Evolutionary conservation across 2,113 vertebrate species (phyloP), one percentile per base, ranked within the genome.

Genomic region (Scophthalmus maximus): DNA sequence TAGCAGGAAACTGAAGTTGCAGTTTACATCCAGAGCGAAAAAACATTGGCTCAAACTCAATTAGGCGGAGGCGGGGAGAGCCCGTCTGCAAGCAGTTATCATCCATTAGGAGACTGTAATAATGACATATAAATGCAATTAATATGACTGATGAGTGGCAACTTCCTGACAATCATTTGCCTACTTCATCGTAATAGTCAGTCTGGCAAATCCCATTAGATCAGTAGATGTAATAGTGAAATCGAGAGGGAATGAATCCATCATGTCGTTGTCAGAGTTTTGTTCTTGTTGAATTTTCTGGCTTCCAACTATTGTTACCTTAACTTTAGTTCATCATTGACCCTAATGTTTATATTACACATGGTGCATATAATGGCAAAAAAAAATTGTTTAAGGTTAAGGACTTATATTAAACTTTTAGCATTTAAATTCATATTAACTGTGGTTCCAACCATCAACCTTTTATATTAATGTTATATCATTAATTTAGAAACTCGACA

Each of bases 121-220:
- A 89, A 91, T 86, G 90, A 84, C 88, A 86, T 84, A 89, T 82
- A 89, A 90, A 92, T 85, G 85, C 81, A 90, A 91, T 91, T 92
- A 91, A 91, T 87, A 86, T 91, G 88, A 91, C 71, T 77, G 88
- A 92, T 91, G 89, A 88, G 87, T 82, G 69, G 83, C 83, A 88
- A 87, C 87, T 83, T 86, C 67, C 79, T 78, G 83, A 85, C 87
- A 89, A 88, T 89, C 83, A 89, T 89, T 80, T 73, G 67, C 78
- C 88, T 85, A 79, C 87, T 91, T 86, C 82, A 91, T 91, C 90
- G 88, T 87, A 85, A 90, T 87, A 83, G 83, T 73, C 77, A 59
- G 78, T 73, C 79, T 81, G 72, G 73, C 84, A 88, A 87, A 90
- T 83, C 78, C 79, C 81, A 86, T 88, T 85, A 88, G 82, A 90